Percentiles rank a stretch among this genome's conserved stretches.
Conservation (phyloP, 2,113 vertebrate species). For the Euleptes europaea region DNA sequence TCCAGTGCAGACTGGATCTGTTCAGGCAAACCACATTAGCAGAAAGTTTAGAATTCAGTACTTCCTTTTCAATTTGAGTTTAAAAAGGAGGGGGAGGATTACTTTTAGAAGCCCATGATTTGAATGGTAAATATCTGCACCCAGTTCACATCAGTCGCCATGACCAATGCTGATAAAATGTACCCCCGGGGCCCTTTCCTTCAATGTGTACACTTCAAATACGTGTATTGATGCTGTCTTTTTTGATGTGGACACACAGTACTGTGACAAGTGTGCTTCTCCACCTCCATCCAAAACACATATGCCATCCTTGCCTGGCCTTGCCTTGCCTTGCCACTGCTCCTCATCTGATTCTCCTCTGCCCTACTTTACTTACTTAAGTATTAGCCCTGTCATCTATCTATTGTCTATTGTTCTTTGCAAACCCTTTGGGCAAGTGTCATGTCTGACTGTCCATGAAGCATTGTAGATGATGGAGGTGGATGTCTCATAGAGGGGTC, state of each 20-base stretch:
- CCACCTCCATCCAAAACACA: background rate
- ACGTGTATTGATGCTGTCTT: background rate
- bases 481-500: background rate
- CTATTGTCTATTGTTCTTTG: background rate
- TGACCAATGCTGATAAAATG: background rate
- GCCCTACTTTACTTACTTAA: background rate
- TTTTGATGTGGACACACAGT: no score
- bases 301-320: no score
- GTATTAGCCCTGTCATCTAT: background rate
- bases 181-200: background rate
- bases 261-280: background rate
- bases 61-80: background rate
- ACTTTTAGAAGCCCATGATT: background rate
- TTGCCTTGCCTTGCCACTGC: no score
- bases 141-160: background rate
- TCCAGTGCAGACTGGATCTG: background rate
- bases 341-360: no score
- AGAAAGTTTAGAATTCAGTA: conserved; percentile 9
- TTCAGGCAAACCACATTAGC: background rate
- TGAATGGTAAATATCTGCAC: background rate
- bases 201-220: background rate
- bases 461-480: background rate
- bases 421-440: background rate
- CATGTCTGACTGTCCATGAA: background rate
- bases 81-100: background rate